Conservation (phyloP, 2,888 invertebrate genomes). For the Boloria euphrosyne region DNA sequence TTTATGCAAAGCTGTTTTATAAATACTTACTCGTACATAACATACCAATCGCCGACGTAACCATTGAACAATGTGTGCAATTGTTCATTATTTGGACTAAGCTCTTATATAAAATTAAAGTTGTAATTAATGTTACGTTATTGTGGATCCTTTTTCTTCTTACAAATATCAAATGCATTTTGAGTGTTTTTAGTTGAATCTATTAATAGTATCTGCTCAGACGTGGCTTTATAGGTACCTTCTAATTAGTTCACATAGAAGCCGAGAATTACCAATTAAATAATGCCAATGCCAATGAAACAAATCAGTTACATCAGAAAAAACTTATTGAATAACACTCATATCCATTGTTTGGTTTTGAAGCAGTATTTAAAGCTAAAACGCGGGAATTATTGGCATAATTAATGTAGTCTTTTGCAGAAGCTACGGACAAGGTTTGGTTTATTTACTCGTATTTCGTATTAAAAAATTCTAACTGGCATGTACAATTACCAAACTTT, state of each 20-base stretch:
- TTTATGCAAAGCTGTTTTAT: slow-evolving; percentile 26
- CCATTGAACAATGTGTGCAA: slow-evolving; percentile 30
- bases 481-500: too few relatives aligned
- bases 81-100: slow-evolving; percentile 23
- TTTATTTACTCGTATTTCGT: too few relatives aligned
- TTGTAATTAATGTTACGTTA: slow-evolving; percentile 1
- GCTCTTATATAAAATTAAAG: slow-evolving; percentile 23
- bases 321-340: slow-evolving; percentile 2
- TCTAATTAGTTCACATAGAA: too few relatives aligned
- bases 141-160: background rate
- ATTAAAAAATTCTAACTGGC: too few relatives aligned
- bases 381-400: background rate
- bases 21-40: slow-evolving; percentile 4
- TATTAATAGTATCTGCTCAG: too few relatives aligned
- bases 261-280: background rate
- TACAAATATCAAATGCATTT: too few relatives aligned
- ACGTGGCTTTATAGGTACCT: too few relatives aligned
- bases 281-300: background rate
- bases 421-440: background rate
- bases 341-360: slow-evolving; percentile 20
- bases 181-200: too few relatives aligned
- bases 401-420: background rate
- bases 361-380: slow-evolving; percentile 23
- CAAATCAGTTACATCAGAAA: background rate
- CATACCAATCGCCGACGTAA: slow-evolving; percentile 13